A percentile compares a stretch with the other conserved stretches of the same genome.
Conservation (phyloP, 2,888 invertebrate genomes). For the Synergus japonicus region DNA sequence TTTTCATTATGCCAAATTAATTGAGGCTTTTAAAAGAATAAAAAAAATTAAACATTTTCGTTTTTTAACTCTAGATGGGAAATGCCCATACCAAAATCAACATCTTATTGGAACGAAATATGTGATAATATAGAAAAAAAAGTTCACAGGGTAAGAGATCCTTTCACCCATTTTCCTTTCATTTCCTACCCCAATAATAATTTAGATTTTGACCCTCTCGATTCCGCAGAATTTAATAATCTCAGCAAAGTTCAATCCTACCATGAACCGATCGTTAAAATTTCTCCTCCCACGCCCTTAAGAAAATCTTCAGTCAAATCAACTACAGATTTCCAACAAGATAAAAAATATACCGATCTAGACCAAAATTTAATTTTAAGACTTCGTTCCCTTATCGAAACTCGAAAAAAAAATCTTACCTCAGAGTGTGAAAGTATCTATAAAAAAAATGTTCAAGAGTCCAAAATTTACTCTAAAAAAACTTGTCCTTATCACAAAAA, state of each 20-base stretch:
- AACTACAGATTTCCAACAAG: background rate
- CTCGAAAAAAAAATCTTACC: background rate
- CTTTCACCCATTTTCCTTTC: conserved; percentile 52
- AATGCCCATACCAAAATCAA: conserved; percentile 59
- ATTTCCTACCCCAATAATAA: conserved; percentile 35
- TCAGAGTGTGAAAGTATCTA: background rate
- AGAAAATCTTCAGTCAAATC: conserved; percentile 38
- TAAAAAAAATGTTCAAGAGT: background rate
- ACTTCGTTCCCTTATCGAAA: background rate
- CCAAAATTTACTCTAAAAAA: conserved; percentile 48
- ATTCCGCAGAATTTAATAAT: conserved; percentile 36
- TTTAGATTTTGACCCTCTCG: conserved; percentile 24
- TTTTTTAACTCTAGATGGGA: conserved; percentile 64
- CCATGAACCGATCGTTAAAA: conserved; percentile 54
- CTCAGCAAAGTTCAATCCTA: conserved; percentile 34
- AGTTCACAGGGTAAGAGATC: conserved; percentile 66
- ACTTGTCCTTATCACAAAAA: conserved; percentile 56
- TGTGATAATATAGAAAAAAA: conserved; percentile 63
- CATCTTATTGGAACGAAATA: conserved; percentile 65
- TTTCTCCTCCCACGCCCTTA: conserved; percentile 52
- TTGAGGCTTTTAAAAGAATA: background rate
- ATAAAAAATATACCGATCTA: conserved; percentile 10
- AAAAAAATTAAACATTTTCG: background rate
- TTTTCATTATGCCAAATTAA: background rate
- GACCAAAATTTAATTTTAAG: background rate